Base-by-base conservation (phyloP, 2,888 invertebrate species). In the Eilema caniola region DNA sequence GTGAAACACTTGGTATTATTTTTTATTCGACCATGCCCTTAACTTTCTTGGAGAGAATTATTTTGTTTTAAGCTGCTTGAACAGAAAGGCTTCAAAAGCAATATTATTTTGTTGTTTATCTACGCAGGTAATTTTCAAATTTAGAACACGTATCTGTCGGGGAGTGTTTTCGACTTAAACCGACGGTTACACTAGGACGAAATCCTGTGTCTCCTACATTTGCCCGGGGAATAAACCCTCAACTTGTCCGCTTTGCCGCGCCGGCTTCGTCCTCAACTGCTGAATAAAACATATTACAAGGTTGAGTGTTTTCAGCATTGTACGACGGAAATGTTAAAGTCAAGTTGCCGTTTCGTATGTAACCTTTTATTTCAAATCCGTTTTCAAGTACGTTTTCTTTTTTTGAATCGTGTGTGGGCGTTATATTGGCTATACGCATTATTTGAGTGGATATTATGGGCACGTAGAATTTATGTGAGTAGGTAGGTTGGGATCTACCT, bases 251-350 rank as follows among this genome's bases (percentile, higher is more conserved):
- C 79, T 79, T 80, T 77, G 71, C 64, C 66, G 61, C 63, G 73
- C 66, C 59, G 62, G 67, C 62, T 67, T 47, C 23, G 65, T 74
- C 60, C 68, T 78, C 71, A 62, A 66, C 73, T 75, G 62, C 63
- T 84, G 83, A 84, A 84, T 84, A 84, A 84, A 82, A 84, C 83
- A 84, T 84, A 37, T 20, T 69, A 69, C 73, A 74, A 73, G 68
- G 65, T 69, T 71, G 71, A 82, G 76, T 80, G 80, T 80, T 80
- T 71, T 74, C 75, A 73, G 59, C 61, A 65, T 72, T 64, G 72
- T 72, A 74, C 66, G 66, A 64, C 70, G 72, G 76, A 66, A 68
- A 70, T 78, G 74, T 82, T 77, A 77, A 72, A 82, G 61, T 72
- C 60, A 75, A 78, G 56, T 71, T 72, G 67, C 66, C 73, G 68